A percentile compares a stretch with the other conserved stretches of the same genome.
phyloP scores from a whole-genome alignment of 2,113 vertebrate genomes.

The Ahaetulla prasina region DNA sequence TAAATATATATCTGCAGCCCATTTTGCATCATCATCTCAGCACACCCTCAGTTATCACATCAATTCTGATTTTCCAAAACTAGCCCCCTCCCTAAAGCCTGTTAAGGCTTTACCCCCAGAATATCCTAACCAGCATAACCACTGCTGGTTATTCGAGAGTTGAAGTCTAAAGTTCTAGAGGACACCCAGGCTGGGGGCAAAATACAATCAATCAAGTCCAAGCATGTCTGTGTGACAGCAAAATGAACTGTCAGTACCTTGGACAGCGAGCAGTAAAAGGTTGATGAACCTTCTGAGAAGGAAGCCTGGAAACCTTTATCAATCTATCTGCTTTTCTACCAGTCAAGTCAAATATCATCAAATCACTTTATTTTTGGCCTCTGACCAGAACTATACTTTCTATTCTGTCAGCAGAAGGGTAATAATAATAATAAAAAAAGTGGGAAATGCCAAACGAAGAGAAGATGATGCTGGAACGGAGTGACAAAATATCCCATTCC shows the following conservation, averaged over 20 bases:
- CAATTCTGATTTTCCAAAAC: background rate
- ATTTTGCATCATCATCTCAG: background rate
- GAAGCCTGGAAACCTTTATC: background rate
- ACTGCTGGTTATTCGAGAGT: background rate
- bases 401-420: background rate
- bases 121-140: background rate
- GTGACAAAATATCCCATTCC: background rate
- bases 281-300: background rate
- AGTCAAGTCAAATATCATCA: background rate
- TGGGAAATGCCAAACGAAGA: background rate
- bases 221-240: background rate
- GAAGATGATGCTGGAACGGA: background rate
- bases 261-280: background rate
- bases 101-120: background rate
- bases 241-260: background rate
- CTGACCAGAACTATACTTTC: background rate
- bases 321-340: background rate
- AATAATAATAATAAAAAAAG: background rate
- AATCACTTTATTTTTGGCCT: background rate
- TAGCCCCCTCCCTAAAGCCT: background rate
- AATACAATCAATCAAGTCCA: background rate
- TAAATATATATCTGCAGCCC: background rate
- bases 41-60: background rate
- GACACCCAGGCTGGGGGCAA: background rate
- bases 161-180: background rate